phyloP scores from a whole-genome alignment of 2,888 invertebrate species.

The Podotricha telesiphe region DNA sequence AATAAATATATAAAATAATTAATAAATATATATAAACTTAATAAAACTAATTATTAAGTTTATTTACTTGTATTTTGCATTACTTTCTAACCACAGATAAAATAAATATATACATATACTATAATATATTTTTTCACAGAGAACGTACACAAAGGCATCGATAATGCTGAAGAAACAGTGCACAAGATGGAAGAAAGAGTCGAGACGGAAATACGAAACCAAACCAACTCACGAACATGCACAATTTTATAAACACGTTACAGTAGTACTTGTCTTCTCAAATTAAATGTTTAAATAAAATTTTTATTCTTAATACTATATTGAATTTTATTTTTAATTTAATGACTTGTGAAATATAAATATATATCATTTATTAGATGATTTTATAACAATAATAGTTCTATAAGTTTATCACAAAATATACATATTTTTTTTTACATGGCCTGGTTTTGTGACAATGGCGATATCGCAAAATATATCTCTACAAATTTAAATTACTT shows the following conservation, averaged over 20 bases:
- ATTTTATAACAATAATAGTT: neutral
- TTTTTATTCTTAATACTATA: constrained; percentile 27
- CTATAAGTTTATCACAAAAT: neutral
- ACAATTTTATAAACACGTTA: constrained; percentile 67
- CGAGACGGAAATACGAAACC: constrained; percentile 75
- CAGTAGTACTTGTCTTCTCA: constrained; percentile 54
- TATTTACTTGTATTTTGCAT: no score
- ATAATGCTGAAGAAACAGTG: constrained; percentile 69
- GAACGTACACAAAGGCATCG: constrained; percentile 72
- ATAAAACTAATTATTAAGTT: no score
- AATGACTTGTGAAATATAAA: neutral
- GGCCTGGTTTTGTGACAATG: no score
- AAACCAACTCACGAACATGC: constrained; percentile 78
- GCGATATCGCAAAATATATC: no score
- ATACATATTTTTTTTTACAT: neutral
- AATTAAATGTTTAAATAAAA: constrained; percentile 26
- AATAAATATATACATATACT: no score
- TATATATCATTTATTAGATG: neutral
- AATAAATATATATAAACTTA: no score
- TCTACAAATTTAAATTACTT: no score
- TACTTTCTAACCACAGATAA: neutral
- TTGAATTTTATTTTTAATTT: constrained; percentile 19
- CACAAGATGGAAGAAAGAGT: constrained; percentile 75
- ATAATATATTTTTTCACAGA: constrained; percentile 55
- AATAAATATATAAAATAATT: no score